Evolutionary conservation across 2,888 invertebrate genomes (phyloP), one percentile per base, ranked within the genome.

Genomic region (Apantesis nais): DNA sequence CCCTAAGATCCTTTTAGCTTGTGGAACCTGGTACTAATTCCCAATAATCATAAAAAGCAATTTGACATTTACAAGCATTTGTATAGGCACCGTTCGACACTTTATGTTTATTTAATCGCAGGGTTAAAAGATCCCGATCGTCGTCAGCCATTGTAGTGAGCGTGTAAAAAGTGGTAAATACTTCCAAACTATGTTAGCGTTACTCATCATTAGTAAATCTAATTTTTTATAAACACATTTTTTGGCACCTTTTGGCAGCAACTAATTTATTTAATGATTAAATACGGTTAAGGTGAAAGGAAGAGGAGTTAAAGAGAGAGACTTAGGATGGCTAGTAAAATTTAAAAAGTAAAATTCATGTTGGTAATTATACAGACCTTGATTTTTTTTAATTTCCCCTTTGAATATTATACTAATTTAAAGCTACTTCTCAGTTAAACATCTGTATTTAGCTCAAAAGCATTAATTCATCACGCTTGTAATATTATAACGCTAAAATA

Each of bases 1-100:
- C 60, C 70, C 58, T 44, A 31, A 71, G 71, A 64, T 68, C 69
- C 62, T 34, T 70, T 74, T 52, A 52, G 22, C 48, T 72, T 64
- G 68, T 74, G 72, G 44, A 37, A 19, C 44, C 44, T 61, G 67
- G 48, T 74, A 76, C 71, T 74, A 63, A 72, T 77, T 74, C 67
- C 41, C 60, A 68, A 77, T 74, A 67, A 72, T 62, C 67, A 69
- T 78, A 64, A 41, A 71, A 70, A 72, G 37, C 63, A 66, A 71
- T 74, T 74, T 62, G 61, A 44, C 67, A 71, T 74, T 73, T 55
- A 69, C 7, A 64, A 41, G 63, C 68, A 55, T 80, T 19, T 41
- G 14, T 41, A 55, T 60, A 62, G 25, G 39, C 29, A 39, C 48
- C 52, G n/a, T 60, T 29, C 37, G 22, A 52, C 44, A 48, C 60